Evolutionary conservation across 2,797 vertebrate species (phyloP).

Genomic region (Xiphophorus birchmanni): DNA sequence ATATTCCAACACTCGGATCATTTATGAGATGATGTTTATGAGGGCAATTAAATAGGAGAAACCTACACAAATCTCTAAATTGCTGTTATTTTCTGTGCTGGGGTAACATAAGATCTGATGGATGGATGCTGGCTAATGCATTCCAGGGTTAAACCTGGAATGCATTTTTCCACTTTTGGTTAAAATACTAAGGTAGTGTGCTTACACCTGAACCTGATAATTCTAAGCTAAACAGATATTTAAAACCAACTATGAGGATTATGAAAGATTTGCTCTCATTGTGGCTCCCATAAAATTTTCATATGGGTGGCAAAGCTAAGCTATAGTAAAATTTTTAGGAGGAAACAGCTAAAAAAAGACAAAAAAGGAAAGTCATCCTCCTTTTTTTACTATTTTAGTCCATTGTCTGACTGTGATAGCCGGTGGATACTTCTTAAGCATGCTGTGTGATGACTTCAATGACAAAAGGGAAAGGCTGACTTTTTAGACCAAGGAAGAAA

Average conservation of each 20-base stretch:
- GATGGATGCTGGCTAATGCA: neutral
- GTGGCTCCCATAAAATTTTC: too few species aligned
- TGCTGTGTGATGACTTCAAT: conserved; percentile 47
- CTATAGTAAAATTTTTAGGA: neutral
- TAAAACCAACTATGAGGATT: neutral
- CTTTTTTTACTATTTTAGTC: neutral
- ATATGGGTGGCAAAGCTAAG: too few species aligned
- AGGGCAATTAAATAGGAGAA: conserved; percentile 53
- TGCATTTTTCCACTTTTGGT: neutral
- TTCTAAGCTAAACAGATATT: neutral
- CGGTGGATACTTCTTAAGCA: conserved; percentile 53
- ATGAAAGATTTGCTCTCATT: neutral
- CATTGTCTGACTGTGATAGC: conserved; percentile 12
- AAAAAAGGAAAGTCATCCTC: neutral
- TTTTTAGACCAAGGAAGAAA: conserved; percentile 43
- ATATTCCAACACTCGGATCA: conserved; percentile 65
- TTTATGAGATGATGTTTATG: conserved; percentile 27
- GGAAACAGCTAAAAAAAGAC: neutral
- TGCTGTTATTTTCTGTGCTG: conserved; percentile 53
- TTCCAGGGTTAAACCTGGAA: neutral
- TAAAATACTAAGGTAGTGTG: neutral
- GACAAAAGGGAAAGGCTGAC: conserved; percentile 59
- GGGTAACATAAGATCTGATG: neutral
- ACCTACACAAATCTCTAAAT: conserved; percentile 44
- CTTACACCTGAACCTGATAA: neutral